These are phyloP conservation scores for Etheostoma nigrum DNA, from an alignment of 2,797 vertebrate species.

Conservation along the genomic window DNA sequence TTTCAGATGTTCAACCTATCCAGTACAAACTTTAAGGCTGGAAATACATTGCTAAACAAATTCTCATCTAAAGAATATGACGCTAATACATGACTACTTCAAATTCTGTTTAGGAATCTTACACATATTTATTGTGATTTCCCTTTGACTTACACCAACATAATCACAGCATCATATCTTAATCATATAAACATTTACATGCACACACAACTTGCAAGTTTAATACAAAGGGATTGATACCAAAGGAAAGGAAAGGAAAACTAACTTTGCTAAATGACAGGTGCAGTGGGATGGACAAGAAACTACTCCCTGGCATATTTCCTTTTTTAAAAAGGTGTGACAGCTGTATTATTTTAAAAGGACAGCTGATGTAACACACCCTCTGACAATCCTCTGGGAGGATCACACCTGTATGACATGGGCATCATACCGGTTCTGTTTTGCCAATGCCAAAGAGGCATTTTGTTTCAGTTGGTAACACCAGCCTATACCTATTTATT, in stretches of 20 bases:
- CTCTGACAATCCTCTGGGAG: background rate
- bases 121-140: background rate
- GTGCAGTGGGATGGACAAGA: background rate
- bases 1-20: background rate
- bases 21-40: constrained; percentile 1
- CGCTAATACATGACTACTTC: background rate
- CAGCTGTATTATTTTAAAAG: background rate
- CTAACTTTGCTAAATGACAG: background rate
- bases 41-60: background rate
- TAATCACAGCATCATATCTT: constrained; percentile 3
- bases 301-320: background rate
- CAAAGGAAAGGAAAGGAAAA: constrained; percentile 36
- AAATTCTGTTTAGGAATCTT: background rate
- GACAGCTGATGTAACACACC: constrained; percentile 15
- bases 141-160: background rate
- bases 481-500: no score
- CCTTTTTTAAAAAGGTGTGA: background rate
- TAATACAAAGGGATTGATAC: background rate
- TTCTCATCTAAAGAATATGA: background rate
- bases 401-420: constrained; percentile 2
- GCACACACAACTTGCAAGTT: background rate
- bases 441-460: background rate
- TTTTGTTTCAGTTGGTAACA: background rate
- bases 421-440: background rate
- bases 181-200: background rate